Evolutionary conservation across 2,888 invertebrate species (phyloP), one percentile per base, ranked within the genome.

Genomic region (Apodemia duryi): DNA sequence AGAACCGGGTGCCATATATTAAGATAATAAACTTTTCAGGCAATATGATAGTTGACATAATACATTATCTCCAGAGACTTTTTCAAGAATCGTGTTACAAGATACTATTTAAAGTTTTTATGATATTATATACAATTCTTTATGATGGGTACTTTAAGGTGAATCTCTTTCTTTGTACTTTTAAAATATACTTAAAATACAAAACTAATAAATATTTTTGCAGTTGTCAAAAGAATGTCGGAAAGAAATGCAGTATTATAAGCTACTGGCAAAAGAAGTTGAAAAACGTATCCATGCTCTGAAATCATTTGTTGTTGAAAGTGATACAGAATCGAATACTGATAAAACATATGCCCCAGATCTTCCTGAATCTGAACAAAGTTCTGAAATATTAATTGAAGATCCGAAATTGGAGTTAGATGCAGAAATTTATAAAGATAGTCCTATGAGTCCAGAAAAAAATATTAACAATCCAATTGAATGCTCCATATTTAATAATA

Each of bases 191-290:
- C 10, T 54, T 32, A 51, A 61, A 57, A 52, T 54, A 29, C 52
- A 32, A 64, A 62, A 60, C 52, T 63, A 61, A 64, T 67, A 54
- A 64, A 63, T 66, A 29, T 57, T 60, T 69, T 89, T 92, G 64
- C 82, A 96, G 96, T 91, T 96, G 79, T 95, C 94, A 11, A 91
- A 93, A 70, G 92, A 94, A 80, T 91, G 93, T 70, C 88, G 93
- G 38, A 88, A 91, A 75, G 94, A 96, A 84, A 94, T 96, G 93
- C 92, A 92, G 73, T 92, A 93, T 71, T 95, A 95, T 79, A 95
- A 93, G 78, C 85, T 94, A 62, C 84, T 95, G 67, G 96, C 96
- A 0, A 84, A 94, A 67, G 93, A 94, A 75, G 88, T 94, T 6
- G 95, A 96, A 78, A 91, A 93, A 74, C 88, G 93, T 63, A 86